A percentile compares a stretch with the other conserved stretches of the same genome.
phyloP scores from a whole-genome alignment of 2,888 invertebrate species.

The Chironomus tentans region DNA sequence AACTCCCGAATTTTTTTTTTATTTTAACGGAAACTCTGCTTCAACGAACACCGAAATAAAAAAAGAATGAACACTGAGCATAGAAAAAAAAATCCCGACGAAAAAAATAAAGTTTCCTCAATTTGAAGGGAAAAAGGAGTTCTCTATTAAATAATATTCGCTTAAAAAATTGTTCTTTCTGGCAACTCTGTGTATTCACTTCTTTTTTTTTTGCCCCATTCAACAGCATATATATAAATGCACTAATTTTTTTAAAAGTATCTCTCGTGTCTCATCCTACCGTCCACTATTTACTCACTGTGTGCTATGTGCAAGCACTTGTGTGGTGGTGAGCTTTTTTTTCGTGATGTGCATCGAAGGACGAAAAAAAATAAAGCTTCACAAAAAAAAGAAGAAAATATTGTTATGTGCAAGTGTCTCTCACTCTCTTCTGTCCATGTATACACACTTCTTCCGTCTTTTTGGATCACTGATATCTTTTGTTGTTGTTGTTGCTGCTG shows the following conservation, averaged over 20 bases:
- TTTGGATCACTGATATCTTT: conserved; percentile 11
- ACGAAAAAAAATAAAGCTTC: conserved; percentile 15
- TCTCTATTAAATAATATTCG: conserved; percentile 25
- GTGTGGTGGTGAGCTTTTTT: conserved; percentile 25
- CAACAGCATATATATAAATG: background rate
- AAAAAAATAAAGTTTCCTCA: background rate
- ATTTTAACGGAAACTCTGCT: conserved; percentile 22
- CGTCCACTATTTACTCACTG: conserved; percentile 6
- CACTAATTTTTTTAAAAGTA: conserved; percentile 2
- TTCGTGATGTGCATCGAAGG: conserved; percentile 25
- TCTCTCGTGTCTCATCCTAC: background rate
- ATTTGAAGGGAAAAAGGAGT: background rate
- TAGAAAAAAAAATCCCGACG: conserved; percentile 22
- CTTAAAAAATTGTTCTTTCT: conserved; percentile 18
- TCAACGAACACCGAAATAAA: conserved; percentile 23
- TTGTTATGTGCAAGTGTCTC: background rate
- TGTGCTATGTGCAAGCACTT: background rate
- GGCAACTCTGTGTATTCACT: conserved; percentile 18
- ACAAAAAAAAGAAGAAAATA: background rate
- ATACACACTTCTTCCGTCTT: conserved; percentile 10
- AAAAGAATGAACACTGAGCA: background rate
- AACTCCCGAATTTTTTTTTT: conserved; percentile 15
- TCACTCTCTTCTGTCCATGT: background rate
- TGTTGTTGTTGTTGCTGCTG: conserved; percentile 5
- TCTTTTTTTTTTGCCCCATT: background rate